Evolutionary conservation across 37 sponge, comb jelly and placozoan genomes (phyloP), one percentile per base, ranked within the genome.

Genomic region (Geodia barretti): DNA sequence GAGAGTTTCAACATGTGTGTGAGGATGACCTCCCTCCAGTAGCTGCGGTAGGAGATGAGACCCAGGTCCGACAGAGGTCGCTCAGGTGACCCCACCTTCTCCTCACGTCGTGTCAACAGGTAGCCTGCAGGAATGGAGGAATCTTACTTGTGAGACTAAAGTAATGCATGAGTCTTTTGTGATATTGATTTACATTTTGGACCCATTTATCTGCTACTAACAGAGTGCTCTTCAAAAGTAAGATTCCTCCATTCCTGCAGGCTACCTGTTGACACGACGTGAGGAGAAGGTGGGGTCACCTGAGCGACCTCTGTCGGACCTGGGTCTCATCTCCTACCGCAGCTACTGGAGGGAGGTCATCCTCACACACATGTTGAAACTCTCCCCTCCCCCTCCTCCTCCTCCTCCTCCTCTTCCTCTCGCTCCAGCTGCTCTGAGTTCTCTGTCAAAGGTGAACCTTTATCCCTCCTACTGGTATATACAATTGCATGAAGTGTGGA

Each of bases 61-160:
- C 99, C 99, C 0, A 98, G 89, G 78, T 98, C 99, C 19, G 99
- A 98, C 32, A 98, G 93, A 30, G 99, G 99, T 21, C 91, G 79
- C 83, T 98, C 99, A 14, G 99, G 99, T 33, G 97, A 96, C 1
- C 99, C 99, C 68, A 78, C 79, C 83, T 86, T 91, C 36, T 86
- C 78, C 36, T 92, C 88, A 30, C 61, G 62, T 29, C 78, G 70
- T 26, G 92, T 87, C 65, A 92, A 41, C 20, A 83, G 74, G 60
- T 92, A 92, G 54, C 92, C 87, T 87, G 62, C 20, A 62, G 1
- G 20, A 14, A 70, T 7, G 26, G 11, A 24, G 75, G n/a, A 28
- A 28, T 8, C 31, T 30, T 24, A 28, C 9, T 64, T 28, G 24
- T 7, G 4, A 19, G n/a, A n/a, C n/a, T n/a, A n/a, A n/a, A n/a